Percentiles rank a stretch among this genome's conserved stretches.
Conservation (phyloP, 2,888 invertebrate genomes). For the Andrena flavipes region DNA sequence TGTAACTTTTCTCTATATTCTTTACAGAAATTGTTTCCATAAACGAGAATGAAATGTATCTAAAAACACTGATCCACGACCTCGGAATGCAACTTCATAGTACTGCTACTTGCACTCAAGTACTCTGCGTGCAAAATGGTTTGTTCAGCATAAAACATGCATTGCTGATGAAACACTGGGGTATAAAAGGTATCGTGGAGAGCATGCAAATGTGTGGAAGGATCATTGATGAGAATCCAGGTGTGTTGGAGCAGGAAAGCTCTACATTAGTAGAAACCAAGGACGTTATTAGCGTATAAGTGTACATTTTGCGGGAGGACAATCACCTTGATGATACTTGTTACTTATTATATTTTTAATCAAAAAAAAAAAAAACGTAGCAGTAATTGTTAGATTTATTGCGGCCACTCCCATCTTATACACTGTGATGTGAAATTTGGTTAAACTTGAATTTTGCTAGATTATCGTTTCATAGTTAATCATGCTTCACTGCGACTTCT, state of each 20-base stretch:
- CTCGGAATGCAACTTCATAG: slow-evolving; percentile 92
- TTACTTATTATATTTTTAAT: neutral
- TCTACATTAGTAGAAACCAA: slow-evolving; percentile 62
- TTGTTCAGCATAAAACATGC: slow-evolving; percentile 92
- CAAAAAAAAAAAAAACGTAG: neutral
- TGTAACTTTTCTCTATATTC: slow-evolving; percentile 45
- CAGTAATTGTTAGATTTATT: slow-evolving; percentile 5
- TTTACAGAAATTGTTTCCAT: slow-evolving; percentile 93
- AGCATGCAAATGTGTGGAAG: slow-evolving; percentile 88
- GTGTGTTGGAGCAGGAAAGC: slow-evolving; percentile 83
- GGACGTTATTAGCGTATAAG: neutral
- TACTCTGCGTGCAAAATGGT: slow-evolving; percentile 94
- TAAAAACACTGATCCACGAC: slow-evolving; percentile 93
- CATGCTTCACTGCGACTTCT: slow-evolving; percentile 73
- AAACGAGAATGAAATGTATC: slow-evolving; percentile 93
- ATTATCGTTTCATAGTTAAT: neutral
- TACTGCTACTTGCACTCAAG: slow-evolving; percentile 91
- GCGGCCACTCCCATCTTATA: slow-evolving; percentile 5
- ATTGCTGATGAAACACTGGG: slow-evolving; percentile 93
- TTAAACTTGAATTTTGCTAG: neutral
- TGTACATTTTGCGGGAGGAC: neutral
- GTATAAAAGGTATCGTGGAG: slow-evolving; percentile 88
- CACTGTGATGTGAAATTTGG: neutral
- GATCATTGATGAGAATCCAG: slow-evolving; percentile 86
- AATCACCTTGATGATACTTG: neutral